These are phyloP conservation scores for Palloptera scutellata DNA, from an alignment of 2,888 invertebrate species.

Conservation along the genomic window DNA sequence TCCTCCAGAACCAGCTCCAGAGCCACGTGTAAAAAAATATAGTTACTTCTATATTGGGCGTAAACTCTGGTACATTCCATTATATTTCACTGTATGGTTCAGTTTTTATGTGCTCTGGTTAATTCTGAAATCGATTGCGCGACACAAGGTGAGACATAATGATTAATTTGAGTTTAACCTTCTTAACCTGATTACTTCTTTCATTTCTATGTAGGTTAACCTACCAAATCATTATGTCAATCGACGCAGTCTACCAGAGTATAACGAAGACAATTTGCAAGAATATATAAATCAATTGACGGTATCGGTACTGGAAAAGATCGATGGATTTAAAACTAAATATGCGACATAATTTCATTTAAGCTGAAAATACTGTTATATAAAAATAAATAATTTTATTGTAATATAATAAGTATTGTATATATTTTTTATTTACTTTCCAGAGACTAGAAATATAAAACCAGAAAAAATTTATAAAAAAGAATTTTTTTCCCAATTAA, in stretches of 20 bases:
- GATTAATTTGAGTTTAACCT: neutral
- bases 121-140: conserved; percentile 73
- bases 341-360: conserved; percentile 29
- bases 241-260: conserved; percentile 51
- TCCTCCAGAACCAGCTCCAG: conserved; percentile 56
- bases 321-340: conserved; percentile 60
- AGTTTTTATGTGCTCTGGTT: conserved; percentile 72
- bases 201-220: conserved; percentile 52
- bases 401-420: too few species aligned
- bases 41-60: conserved; percentile 76
- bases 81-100: conserved; percentile 74
- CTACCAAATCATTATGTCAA: conserved; percentile 61
- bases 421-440: too few species aligned
- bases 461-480: too few species aligned
- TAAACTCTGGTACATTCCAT: conserved; percentile 75
- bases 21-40: conserved; percentile 68
- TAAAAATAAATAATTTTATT: neutral
- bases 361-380: conserved; percentile 1
- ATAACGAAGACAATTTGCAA: conserved; percentile 39
- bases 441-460: too few species aligned
- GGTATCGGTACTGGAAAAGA: conserved; percentile 57
- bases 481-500: conserved; percentile 17
- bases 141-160: conserved; percentile 68
- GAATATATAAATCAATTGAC: conserved; percentile 60
- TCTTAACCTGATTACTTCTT: neutral